Evolutionary conservation across 2,113 vertebrate species (phyloP).

Genomic region (Bubo blakistoni): DNA sequence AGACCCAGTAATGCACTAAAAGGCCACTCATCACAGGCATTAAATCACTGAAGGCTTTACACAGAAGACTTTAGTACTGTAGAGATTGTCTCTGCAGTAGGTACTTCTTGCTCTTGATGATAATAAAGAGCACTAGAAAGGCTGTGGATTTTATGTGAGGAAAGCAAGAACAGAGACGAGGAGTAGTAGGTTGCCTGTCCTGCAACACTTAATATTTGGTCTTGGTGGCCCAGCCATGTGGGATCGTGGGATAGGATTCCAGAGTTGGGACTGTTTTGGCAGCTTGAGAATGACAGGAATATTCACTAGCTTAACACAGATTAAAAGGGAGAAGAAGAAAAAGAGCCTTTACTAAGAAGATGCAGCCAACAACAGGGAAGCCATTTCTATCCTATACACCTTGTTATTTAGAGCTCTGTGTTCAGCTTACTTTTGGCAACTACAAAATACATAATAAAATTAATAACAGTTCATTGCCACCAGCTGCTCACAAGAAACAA

Average conservation of each 20-base stretch:
- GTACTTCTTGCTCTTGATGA: background rate
- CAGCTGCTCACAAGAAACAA: slow-evolving; percentile 62
- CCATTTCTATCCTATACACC: background rate
- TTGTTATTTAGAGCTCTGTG: slow-evolving; percentile 19
- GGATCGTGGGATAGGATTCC: background rate
- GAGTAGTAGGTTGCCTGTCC: background rate
- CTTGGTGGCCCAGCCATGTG: background rate
- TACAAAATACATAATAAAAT: slow-evolving; percentile 64
- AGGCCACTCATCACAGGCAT: background rate
- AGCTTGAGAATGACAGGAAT: background rate
- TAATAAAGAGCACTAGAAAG: background rate
- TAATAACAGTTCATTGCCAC: slow-evolving; percentile 64
- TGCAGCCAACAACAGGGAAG: background rate
- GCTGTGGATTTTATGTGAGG: background rate
- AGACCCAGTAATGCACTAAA: background rate
- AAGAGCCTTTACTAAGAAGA: background rate
- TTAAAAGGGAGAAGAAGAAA: background rate
- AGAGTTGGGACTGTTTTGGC: background rate
- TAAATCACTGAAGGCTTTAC: background rate
- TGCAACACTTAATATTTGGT: background rate
- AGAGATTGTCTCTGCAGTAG: background rate
- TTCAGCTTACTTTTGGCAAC: slow-evolving; percentile 13
- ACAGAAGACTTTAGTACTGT: background rate
- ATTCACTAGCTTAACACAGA: background rate
- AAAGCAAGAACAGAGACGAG: background rate